Percentiles rank a stretch among this genome's conserved stretches.
These are phyloP conservation scores for Vesta saturnalis DNA, from an alignment of 2,888 invertebrate genomes.

Conservation along the genomic window DNA sequence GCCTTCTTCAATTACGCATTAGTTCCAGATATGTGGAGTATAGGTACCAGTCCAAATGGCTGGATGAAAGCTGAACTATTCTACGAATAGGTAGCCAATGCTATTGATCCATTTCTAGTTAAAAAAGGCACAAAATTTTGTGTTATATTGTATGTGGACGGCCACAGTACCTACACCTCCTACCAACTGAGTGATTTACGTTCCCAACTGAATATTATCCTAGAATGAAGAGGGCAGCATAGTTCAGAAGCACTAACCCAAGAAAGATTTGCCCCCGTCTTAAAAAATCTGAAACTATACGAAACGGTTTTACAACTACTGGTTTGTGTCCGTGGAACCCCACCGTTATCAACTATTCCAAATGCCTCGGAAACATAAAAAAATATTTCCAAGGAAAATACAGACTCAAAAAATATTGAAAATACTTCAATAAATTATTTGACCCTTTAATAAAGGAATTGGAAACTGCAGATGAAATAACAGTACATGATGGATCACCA, in stretches of 20 bases:
- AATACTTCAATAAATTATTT: background rate
- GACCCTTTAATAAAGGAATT: background rate
- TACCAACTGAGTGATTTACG: constrained; percentile 36
- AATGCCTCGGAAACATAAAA: constrained; percentile 11
- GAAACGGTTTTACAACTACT: constrained; percentile 24
- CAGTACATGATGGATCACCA: background rate
- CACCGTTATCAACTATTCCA: background rate
- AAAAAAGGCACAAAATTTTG: constrained; percentile 45
- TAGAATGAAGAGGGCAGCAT: constrained; percentile 47
- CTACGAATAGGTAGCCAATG: constrained; percentile 54
- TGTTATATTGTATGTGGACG: constrained; percentile 56
- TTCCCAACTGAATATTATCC: constrained; percentile 41
- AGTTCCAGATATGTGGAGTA: constrained; percentile 55
- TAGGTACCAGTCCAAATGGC: too few relatives aligned
- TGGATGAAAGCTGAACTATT: constrained; percentile 58
- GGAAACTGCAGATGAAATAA: background rate
- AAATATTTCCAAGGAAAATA: background rate
- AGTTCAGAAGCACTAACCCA: constrained; percentile 26
- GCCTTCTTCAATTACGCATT: constrained; percentile 47
- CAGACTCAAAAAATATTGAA: background rate
- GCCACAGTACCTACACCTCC: constrained; percentile 41
- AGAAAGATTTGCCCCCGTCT: constrained; percentile 30
- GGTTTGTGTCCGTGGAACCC: constrained; percentile 26
- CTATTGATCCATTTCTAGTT: constrained; percentile 53
- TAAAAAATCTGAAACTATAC: constrained; percentile 24